phyloP scores from a whole-genome alignment of 1,140 invertebrate species.

The Orchestia grillus region DNA sequence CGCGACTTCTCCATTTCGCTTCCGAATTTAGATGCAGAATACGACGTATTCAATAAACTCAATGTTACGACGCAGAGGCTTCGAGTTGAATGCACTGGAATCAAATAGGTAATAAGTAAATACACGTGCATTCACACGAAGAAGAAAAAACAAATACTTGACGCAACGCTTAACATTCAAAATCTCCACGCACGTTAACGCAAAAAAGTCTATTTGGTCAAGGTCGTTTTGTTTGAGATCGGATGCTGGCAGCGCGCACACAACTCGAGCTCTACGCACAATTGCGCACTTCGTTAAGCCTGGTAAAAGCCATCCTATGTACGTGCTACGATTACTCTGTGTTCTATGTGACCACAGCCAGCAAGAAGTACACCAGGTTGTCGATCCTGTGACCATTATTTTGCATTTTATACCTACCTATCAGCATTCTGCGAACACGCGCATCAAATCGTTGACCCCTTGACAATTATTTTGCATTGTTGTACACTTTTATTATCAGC shows the following conservation, averaged over 20 bases:
- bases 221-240: neutral
- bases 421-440: too few relatives aligned
- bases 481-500: neutral
- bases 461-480: too few relatives aligned
- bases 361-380: too few relatives aligned
- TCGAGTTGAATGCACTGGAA: neutral
- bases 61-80: neutral
- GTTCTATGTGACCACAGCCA: too few relatives aligned
- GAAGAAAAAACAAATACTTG: neutral
- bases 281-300: neutral
- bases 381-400: too few relatives aligned
- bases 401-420: too few relatives aligned
- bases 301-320: neutral
- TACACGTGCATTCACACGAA: neutral
- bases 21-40: neutral
- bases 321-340: too few relatives aligned
- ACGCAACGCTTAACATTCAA: neutral
- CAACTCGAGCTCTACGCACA: neutral
- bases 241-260: neutral
- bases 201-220: neutral
- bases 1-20: neutral
- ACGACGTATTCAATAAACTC: neutral
- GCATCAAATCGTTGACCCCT: too few relatives aligned
- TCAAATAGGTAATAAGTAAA: neutral
- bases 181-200: neutral